Percentiles rank a stretch among this genome's conserved stretches.
These are phyloP conservation scores for Gallinago jamesoni DNA, from an alignment of 2,113 vertebrate genomes.

Conservation along the genomic window DNA sequence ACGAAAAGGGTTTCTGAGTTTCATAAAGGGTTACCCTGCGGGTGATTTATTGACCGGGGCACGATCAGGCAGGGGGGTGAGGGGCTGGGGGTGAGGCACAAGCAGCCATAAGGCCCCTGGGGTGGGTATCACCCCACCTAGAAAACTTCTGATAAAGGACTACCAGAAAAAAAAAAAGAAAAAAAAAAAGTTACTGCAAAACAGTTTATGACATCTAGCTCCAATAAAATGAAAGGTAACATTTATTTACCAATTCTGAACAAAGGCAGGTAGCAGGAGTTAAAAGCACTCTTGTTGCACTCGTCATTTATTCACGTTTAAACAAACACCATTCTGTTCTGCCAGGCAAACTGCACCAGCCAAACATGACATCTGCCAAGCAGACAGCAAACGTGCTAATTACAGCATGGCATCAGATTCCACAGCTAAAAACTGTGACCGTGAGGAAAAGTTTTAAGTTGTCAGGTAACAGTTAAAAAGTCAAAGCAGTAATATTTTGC, in stretches of 20 bases:
- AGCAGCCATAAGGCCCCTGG: fast-evolving
- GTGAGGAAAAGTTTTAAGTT: not conserved
- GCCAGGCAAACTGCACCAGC: not conserved
- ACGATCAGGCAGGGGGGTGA: fast-evolving
- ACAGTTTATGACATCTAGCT: fast-evolving
- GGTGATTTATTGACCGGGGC: fast-evolving
- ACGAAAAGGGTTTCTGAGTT: fast-evolving
- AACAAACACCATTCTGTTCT: not conserved
- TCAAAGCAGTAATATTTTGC: not conserved
- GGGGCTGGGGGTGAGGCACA: fast-evolving
- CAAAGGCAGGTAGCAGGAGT: not conserved
- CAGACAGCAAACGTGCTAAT: not conserved
- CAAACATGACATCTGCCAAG: not conserved
- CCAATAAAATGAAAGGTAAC: not conserved
- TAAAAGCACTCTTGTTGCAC: not conserved
- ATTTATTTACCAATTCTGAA: not conserved
- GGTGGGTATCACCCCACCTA: fast-evolving
- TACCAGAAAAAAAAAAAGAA: no score
- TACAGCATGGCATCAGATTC: not conserved
- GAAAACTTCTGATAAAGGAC: fast-evolving
- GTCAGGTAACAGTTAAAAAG: not conserved
- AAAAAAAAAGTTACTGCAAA: not conserved
- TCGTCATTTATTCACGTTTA: not conserved
- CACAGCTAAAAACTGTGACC: fast-evolving
- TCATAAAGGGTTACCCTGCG: fast-evolving